Percentiles rank a stretch among this genome's conserved stretches.
Conservation (phyloP, 2,888 invertebrate genomes). For the Serrognathus titanus region DNA sequence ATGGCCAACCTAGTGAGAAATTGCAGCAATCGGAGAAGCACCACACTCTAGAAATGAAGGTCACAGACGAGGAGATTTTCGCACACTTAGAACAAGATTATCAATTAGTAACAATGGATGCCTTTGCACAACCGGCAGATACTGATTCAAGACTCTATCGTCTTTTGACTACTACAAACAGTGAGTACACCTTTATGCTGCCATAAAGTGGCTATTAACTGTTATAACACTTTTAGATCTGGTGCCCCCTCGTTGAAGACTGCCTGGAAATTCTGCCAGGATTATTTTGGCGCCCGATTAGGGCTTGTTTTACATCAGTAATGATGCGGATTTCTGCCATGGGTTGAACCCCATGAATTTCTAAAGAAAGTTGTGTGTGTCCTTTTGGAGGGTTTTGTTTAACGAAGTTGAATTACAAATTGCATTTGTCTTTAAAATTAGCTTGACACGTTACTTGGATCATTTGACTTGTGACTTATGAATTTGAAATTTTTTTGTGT, state of each 20-base stretch:
- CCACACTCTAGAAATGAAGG: slow-evolving; percentile 10
- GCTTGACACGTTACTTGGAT: no score
- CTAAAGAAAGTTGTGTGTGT: not conserved
- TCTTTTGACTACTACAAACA: slow-evolving; percentile 42
- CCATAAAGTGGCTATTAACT: not conserved
- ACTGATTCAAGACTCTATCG: slow-evolving; percentile 42
- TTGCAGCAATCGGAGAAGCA: not conserved
- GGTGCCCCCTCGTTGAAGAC: slow-evolving; percentile 42
- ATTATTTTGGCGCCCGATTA: slow-evolving; percentile 30
- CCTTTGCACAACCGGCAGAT: slow-evolving; percentile 13
- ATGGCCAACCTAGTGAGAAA: slow-evolving; percentile 3
- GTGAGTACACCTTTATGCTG: slow-evolving; percentile 28
- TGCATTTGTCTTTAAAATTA: not conserved
- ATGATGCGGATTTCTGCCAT: slow-evolving; percentile 33
- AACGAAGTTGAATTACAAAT: not conserved
- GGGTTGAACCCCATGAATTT: slow-evolving; percentile 37
- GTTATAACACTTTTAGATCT: slow-evolving; percentile 30
- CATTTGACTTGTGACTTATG: no score
- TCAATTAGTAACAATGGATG: slow-evolving; percentile 27
- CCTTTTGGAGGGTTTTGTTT: not conserved
- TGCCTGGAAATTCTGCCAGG: not conserved
- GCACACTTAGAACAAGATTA: slow-evolving; percentile 26
- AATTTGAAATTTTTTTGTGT: no score
- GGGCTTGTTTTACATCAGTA: slow-evolving; percentile 29
- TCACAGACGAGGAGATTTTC: slow-evolving; percentile 22